Evolutionary conservation across 2,113 vertebrate genomes (phyloP).

Genomic region (Propithecus coquereli): DNA sequence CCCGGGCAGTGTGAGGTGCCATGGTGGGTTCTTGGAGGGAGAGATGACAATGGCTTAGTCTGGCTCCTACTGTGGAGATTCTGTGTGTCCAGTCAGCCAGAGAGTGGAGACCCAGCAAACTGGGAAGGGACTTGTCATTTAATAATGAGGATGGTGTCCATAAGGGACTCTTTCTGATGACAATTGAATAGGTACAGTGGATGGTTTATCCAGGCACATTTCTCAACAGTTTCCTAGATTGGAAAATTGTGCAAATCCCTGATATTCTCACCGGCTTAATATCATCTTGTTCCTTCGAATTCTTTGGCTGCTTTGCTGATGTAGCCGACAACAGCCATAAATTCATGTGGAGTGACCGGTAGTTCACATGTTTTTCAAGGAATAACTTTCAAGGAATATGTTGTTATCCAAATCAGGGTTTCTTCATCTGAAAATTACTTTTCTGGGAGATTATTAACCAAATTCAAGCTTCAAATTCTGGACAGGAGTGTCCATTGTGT

Average conservation of each 20-base stretch:
- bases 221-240: neutral
- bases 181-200: neutral
- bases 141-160: neutral
- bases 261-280: neutral
- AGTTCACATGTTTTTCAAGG: neutral
- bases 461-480: neutral
- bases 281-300: neutral
- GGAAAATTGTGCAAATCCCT: neutral
- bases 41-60: neutral
- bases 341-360: neutral
- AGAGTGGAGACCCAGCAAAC: neutral
- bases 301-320: neutral
- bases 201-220: neutral
- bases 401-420: constrained; percentile 23
- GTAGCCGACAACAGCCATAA: neutral
- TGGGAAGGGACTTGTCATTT: neutral
- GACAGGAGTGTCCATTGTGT: neutral
- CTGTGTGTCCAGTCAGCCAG: neutral
- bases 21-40: neutral
- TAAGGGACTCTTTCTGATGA: neutral
- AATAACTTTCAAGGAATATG: neutral
- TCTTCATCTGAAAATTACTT: constrained; percentile 19
- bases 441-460: neutral
- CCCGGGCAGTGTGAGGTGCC: neutral
- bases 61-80: neutral